These are phyloP conservation scores for Microplitis demolitor DNA, from an alignment of 1,140 invertebrate genomes.

Conservation along the genomic window DNA sequence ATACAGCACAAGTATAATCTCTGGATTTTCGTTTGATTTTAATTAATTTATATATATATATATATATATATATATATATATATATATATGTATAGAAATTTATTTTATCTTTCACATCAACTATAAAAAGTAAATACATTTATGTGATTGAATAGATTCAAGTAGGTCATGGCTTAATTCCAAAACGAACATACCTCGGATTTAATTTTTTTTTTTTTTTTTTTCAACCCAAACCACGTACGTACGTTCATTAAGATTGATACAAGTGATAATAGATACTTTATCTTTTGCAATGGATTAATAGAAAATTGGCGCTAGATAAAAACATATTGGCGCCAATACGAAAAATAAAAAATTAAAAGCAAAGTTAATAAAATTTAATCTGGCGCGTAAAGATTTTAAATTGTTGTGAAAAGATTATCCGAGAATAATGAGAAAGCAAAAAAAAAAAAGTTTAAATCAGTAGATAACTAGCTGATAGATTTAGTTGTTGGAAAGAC, in stretches of 20 bases:
- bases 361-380: too few relatives aligned
- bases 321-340: constrained; percentile 5
- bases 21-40: constrained; percentile 13
- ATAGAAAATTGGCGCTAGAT: neutral
- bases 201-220: neutral
- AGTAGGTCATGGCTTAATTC: constrained; percentile 7
- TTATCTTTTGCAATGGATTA: neutral
- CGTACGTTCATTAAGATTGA: neutral
- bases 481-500: neutral
- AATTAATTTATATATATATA: constrained; percentile 21
- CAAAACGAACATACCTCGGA: neutral
- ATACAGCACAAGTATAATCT: constrained; percentile 13
- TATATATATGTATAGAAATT: neutral
- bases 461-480: neutral
- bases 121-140: too few relatives aligned
- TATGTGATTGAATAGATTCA: neutral
- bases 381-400: neutral
- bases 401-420: neutral
- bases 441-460: neutral
- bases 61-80: neutral
- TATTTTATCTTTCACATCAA: neutral
- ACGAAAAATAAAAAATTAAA: neutral
- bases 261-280: neutral
- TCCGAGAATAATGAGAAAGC: neutral
- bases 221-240: neutral